Conservation (phyloP, 2,888 invertebrate species). For the Idaea biselata region DNA sequence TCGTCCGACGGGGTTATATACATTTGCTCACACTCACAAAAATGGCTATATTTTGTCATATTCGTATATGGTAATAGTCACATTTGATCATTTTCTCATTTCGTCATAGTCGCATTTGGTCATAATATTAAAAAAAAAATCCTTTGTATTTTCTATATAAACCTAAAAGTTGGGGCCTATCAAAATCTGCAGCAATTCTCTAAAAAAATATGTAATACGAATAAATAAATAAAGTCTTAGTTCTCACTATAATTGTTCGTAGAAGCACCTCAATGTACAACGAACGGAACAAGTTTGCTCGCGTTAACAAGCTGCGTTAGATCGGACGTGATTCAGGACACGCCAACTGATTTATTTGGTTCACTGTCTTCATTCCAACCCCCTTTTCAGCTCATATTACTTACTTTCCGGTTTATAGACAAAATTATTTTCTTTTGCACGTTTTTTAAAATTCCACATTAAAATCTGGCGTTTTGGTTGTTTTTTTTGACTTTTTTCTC, state of each 20-base stretch:
- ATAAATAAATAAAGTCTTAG: conserved; percentile 2
- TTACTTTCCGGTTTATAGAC: conserved; percentile 28
- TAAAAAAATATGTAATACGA: background rate
- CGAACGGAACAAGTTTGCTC: conserved; percentile 56
- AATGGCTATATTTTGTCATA: too few relatives aligned
- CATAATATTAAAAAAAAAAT: too few relatives aligned
- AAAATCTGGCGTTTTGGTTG: too few relatives aligned
- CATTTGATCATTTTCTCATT: too few relatives aligned
- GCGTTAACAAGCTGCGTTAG: conserved; percentile 69
- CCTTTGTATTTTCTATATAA: too few relatives aligned
- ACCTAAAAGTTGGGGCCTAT: too few relatives aligned
- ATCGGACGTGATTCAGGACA: conserved; percentile 60
- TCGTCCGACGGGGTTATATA: too few relatives aligned
- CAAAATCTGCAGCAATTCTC: too few relatives aligned
- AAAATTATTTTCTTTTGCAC: conserved; percentile 14
- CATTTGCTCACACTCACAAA: too few relatives aligned
- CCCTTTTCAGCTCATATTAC: conserved; percentile 34
- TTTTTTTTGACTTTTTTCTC: conserved; percentile 15
- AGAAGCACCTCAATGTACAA: conserved; percentile 25
- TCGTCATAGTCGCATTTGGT: too few relatives aligned
- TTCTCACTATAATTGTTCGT: conserved; percentile 26
- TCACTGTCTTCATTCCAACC: conserved; percentile 45
- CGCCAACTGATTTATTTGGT: conserved; percentile 67
- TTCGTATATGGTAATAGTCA: too few relatives aligned
- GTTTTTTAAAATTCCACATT: background rate